These are phyloP conservation scores for Actenoides lindsayi DNA, from an alignment of 2,113 vertebrate species.

Conservation along the genomic window DNA sequence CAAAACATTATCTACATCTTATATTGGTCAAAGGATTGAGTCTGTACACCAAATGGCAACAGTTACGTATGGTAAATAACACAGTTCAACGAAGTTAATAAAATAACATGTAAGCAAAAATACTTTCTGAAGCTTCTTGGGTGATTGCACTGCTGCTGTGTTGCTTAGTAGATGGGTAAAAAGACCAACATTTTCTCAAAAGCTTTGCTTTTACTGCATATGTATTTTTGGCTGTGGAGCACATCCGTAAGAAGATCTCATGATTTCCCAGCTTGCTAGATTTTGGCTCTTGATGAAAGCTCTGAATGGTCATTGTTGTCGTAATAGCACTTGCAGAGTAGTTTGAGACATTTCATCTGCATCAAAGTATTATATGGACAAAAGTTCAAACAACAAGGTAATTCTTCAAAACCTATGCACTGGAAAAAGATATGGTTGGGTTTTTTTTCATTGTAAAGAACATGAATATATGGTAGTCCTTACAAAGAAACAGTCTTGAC, in stretches of 20 bases:
- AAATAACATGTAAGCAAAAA: background rate
- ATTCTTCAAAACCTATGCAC: background rate
- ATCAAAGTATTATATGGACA: background rate
- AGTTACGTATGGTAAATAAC: background rate
- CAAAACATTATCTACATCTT: background rate
- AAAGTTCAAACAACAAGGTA: background rate
- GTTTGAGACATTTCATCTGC: background rate
- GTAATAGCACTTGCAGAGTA: background rate
- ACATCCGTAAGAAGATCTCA: background rate
- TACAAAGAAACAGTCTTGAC: background rate
- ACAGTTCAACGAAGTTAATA: background rate
- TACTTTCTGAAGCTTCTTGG: background rate
- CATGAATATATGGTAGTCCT: background rate
- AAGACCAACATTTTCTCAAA: background rate
- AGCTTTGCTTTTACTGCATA: background rate
- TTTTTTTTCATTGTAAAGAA: background rate
- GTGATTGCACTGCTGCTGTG: background rate
- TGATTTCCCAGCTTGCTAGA: background rate
- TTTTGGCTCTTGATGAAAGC: background rate
- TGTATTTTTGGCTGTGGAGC: background rate
- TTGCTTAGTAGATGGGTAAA: background rate
- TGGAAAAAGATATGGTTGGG: background rate
- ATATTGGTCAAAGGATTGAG: background rate
- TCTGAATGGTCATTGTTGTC: background rate
- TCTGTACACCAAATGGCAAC: background rate